phyloP scores from a whole-genome alignment of 2,113 vertebrate genomes.

The Protobothrops flavoviridis region DNA sequence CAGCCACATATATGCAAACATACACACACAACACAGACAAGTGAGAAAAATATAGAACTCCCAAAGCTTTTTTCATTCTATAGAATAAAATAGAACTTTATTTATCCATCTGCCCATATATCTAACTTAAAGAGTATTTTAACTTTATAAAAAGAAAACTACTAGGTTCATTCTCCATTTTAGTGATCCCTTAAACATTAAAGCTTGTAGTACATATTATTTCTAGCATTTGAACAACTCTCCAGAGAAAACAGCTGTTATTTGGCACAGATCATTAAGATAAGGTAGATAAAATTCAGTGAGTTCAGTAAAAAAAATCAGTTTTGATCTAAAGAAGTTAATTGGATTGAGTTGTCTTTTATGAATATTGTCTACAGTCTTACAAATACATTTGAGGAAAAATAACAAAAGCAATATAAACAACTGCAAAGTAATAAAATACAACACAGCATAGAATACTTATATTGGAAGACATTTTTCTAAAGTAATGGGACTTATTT shows the following conservation, averaged over 20 bases:
- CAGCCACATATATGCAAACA: not conserved
- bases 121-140: not conserved
- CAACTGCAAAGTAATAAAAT: not conserved
- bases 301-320: not conserved
- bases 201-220: not conserved
- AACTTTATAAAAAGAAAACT: not conserved
- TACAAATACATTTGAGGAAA: not conserved
- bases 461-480: not conserved
- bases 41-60: not conserved
- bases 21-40: not conserved
- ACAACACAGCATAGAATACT: not conserved
- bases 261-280: not conserved
- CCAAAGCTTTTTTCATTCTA: not conserved
- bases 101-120: not conserved
- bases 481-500: not conserved
- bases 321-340: not conserved
- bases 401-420: constrained; percentile 2
- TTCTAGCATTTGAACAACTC: not conserved
- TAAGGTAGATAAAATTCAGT: not conserved
- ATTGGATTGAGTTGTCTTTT: not conserved
- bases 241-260: not conserved
- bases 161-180: not conserved
- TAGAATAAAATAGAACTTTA: not conserved
- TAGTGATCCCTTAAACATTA: not conserved
- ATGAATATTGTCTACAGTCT: not conserved